Conservation (phyloP, 2,113 vertebrate genomes). For the Sapayoa aenigma region DNA sequence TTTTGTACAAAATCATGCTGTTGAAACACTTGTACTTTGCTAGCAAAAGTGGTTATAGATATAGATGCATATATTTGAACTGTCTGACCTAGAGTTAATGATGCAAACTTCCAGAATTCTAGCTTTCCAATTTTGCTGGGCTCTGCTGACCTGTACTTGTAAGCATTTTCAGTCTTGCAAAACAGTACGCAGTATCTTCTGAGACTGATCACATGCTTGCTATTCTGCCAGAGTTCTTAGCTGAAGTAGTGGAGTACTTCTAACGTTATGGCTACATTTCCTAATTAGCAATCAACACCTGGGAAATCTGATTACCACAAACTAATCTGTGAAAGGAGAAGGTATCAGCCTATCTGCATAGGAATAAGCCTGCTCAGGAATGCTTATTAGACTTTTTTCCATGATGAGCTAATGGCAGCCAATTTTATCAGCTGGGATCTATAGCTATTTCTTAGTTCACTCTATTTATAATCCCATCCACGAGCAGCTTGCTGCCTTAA, state of each 20-base stretch:
- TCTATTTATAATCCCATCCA: background rate
- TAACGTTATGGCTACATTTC: rapidly evolving
- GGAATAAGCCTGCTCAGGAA: background rate
- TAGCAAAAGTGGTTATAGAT: background rate
- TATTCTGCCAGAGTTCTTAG: background rate
- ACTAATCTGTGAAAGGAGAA: background rate
- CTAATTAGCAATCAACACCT: background rate
- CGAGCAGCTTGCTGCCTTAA: background rate
- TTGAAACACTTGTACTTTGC: background rate
- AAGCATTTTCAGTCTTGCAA: background rate
- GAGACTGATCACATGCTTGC: background rate
- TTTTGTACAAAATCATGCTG: background rate
- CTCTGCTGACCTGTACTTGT: background rate
- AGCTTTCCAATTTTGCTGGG: background rate
- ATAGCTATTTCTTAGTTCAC: background rate
- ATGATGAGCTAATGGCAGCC: background rate
- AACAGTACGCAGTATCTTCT: background rate
- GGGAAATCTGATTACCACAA: background rate
- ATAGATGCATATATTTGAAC: background rate
- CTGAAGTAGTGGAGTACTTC: background rate
- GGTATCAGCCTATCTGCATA: background rate
- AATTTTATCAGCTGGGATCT: background rate
- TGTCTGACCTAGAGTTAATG: background rate
- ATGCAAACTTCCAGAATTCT: background rate
- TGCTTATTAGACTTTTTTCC: background rate